Percentiles rank a stretch among this genome's conserved stretches.
Conservation (phyloP, 2,113 vertebrate genomes). For the Enhydra lutris region DNA sequence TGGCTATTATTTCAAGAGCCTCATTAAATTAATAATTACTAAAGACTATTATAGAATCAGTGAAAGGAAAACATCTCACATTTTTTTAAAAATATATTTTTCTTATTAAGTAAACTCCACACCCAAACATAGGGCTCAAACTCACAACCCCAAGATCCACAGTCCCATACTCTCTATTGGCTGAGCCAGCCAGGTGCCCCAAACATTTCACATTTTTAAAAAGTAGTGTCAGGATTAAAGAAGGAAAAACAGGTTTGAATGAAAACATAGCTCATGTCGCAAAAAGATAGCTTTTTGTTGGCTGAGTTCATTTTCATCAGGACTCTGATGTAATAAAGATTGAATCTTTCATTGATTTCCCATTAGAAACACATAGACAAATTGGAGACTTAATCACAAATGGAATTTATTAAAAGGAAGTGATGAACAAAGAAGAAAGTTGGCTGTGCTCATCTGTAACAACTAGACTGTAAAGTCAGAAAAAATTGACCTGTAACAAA, state of each 20-base stretch:
- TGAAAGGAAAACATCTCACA: neutral
- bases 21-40: conserved; percentile 2
- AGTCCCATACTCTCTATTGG: neutral
- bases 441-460: neutral
- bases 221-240: neutral
- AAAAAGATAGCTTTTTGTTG: neutral
- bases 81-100: neutral
- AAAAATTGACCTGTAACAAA: neutral
- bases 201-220: neutral
- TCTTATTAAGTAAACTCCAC: neutral
- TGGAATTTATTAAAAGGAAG: neutral
- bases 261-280: neutral
- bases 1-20: neutral
- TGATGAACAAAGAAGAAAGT: neutral
- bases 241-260: neutral
- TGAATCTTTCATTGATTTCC: neutral
- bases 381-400: neutral
- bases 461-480: neutral
- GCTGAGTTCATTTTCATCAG: neutral
- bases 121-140: neutral
- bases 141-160: neutral
- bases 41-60: neutral
- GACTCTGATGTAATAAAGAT: neutral
- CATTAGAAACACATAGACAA: neutral
- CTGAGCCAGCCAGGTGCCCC: neutral